phyloP scores from a whole-genome alignment of 1,140 invertebrate species.

The Drosophila asahinai region DNA sequence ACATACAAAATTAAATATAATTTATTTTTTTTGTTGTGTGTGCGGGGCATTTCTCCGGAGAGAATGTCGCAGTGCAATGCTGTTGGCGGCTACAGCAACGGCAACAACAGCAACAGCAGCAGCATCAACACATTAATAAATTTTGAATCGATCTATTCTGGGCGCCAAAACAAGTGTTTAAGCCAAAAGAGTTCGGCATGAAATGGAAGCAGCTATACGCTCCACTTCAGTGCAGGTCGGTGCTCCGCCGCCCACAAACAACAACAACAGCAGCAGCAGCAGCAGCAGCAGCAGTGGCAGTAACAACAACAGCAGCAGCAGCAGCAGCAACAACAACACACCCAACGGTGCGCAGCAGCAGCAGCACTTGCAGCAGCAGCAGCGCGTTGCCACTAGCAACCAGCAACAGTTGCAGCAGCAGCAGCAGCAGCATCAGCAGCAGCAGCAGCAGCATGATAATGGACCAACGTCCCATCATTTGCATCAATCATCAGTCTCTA shows the following conservation, averaged over 20 bases:
- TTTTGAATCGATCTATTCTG: conserved; percentile 50
- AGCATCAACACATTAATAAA: conserved; percentile 29
- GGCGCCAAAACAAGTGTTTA: conserved; percentile 81
- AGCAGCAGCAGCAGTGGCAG: conserved; percentile 38
- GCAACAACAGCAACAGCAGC: conserved; percentile 48
- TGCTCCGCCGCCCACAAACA: conserved; percentile 82
- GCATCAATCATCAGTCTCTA: conserved; percentile 71
- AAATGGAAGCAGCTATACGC: conserved; percentile 85
- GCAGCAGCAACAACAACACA: conserved; percentile 39
- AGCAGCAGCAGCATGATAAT: conserved; percentile 79
- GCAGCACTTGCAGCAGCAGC: conserved; percentile 49
- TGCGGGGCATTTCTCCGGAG: conserved; percentile 37
- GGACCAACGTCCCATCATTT: conserved; percentile 81
- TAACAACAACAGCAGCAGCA: conserved; percentile 60
- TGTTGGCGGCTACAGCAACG: conserved; percentile 53
- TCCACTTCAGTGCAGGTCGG: conserved; percentile 85
- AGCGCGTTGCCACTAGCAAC: conserved; percentile 68
- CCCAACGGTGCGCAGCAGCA: conserved; percentile 75
- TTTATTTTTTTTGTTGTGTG: conserved; percentile 25
- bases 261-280: conserved; percentile 72
- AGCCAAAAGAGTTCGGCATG: conserved; percentile 85
- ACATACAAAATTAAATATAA: conserved; percentile 1
- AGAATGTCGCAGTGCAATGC: conserved; percentile 75
- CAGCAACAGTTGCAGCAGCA: conserved; percentile 73
- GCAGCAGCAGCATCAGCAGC: conserved; percentile 48